phyloP scores from a whole-genome alignment of 2,113 vertebrate genomes.

The Salvelinus alpinus region DNA sequence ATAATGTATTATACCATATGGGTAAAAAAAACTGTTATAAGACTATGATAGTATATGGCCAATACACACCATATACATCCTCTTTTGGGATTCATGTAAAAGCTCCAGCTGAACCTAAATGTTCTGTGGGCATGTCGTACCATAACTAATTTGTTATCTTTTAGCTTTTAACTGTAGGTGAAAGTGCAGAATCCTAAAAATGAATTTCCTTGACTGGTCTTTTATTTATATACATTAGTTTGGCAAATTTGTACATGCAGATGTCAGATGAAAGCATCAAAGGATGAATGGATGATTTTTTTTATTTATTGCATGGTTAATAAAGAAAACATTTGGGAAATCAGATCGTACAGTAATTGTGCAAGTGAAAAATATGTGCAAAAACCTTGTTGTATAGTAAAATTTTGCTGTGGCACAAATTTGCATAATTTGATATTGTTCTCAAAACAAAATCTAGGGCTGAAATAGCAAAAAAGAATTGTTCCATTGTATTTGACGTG shows the following conservation, averaged over 20 bases:
- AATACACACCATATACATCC: not conserved
- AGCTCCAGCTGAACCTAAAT: not conserved
- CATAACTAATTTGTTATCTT: not conserved
- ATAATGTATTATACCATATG: not conserved
- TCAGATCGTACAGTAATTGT: slow-evolving; percentile 14
- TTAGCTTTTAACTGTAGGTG: not conserved
- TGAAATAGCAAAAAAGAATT: slow-evolving; percentile 8
- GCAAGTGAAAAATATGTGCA: slow-evolving; percentile 29
- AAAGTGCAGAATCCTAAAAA: not conserved
- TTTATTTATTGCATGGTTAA: slow-evolving; percentile 48
- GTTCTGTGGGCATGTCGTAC: not conserved
- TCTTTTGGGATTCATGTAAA: not conserved
- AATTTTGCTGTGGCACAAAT: slow-evolving; percentile 47
- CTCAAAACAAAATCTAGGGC: not conserved
- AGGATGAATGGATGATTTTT: slow-evolving; percentile 9
- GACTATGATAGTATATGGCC: not conserved
- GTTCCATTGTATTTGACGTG: slow-evolving; percentile 15
- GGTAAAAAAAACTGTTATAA: not conserved
- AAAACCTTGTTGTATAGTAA: slow-evolving; percentile 38
- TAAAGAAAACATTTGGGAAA: slow-evolving; percentile 25
- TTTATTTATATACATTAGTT: not conserved
- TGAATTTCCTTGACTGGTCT: not conserved
- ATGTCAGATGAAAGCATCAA: not conserved
- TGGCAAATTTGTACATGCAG: not conserved
- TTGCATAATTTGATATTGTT: slow-evolving; percentile 22